Evolutionary conservation across 2,113 vertebrate species (phyloP).

Genomic region (Trinectes maculatus): DNA sequence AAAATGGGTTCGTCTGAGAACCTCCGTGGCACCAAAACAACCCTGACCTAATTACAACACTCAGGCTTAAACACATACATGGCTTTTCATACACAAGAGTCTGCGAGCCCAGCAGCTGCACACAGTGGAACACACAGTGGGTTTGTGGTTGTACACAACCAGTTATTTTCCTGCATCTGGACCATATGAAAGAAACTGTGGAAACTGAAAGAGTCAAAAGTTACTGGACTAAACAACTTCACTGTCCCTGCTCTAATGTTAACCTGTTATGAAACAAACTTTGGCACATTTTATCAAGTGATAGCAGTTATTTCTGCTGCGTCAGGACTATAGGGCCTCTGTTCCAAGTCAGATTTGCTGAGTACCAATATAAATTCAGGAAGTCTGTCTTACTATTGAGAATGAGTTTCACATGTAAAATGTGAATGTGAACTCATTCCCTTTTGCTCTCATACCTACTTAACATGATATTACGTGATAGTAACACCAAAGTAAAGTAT

Average conservation of each 20-base stretch:
- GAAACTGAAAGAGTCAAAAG: background rate
- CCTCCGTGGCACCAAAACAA: background rate
- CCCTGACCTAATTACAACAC: background rate
- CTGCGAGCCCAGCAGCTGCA: conserved; percentile 32
- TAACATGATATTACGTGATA: too few relatives aligned
- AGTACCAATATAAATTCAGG: background rate
- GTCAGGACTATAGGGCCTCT: background rate
- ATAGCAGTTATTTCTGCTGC: background rate
- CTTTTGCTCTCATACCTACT: background rate
- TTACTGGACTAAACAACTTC: background rate
- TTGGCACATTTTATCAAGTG: background rate
- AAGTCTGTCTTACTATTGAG: background rate
- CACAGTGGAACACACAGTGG: background rate
- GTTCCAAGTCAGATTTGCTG: background rate
- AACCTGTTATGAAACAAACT: background rate
- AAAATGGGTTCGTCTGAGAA: background rate
- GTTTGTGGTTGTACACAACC: background rate
- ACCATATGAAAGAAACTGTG: background rate
- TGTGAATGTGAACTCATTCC: too few relatives aligned
- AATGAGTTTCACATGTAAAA: background rate
- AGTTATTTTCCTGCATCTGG: background rate
- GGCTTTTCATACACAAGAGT: conserved; percentile 14
- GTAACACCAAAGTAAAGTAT: background rate
- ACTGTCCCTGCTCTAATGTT: background rate
- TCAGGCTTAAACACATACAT: background rate